Evolutionary conservation across 2,888 invertebrate species (phyloP).

Genomic region (Melanostoma scalare): DNA sequence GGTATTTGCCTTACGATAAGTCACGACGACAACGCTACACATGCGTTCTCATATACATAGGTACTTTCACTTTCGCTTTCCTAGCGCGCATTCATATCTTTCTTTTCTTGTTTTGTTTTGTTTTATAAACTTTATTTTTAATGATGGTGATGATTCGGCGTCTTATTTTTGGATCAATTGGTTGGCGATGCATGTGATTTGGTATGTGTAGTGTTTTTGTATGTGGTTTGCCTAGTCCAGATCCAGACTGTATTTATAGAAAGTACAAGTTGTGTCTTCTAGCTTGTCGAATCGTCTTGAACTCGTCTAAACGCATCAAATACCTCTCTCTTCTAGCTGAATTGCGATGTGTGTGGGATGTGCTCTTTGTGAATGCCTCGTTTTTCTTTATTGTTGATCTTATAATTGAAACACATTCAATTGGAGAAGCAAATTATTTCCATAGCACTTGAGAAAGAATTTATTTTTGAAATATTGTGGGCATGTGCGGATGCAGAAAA

Average conservation of each 20-base stretch:
- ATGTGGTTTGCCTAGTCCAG: conserved; percentile 5
- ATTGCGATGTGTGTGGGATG: conserved; percentile 33
- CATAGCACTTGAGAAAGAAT: neutral
- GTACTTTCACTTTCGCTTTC: conserved; percentile 54
- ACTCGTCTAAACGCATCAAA: conserved; percentile 21
- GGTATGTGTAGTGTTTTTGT: conserved; percentile 2
- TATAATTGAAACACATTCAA: conserved; percentile 10
- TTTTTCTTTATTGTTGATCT: neutral
- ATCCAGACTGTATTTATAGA: neutral
- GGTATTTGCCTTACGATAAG: too few relatives aligned
- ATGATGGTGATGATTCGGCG: conserved; percentile 17
- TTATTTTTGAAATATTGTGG: conserved; percentile 46
- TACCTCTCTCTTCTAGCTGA: conserved; percentile 12
- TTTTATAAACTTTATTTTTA: conserved; percentile 29
- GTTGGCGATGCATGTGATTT: neutral
- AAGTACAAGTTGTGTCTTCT: conserved; percentile 1
- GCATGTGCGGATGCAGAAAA: conserved; percentile 3
- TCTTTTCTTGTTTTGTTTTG: conserved; percentile 18
- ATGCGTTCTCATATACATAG: conserved; percentile 31
- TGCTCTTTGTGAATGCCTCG: conserved; percentile 34
- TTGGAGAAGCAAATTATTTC: conserved; percentile 1
- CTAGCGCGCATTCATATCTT: conserved; percentile 41
- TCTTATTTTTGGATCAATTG: conserved; percentile 35
- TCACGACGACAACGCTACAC: conserved; percentile 12
- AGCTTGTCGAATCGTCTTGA: neutral